Evolutionary conservation across 2,888 invertebrate species (phyloP), one percentile per base, ranked within the genome.

Genomic region (Listrodromus nycthemerus): DNA sequence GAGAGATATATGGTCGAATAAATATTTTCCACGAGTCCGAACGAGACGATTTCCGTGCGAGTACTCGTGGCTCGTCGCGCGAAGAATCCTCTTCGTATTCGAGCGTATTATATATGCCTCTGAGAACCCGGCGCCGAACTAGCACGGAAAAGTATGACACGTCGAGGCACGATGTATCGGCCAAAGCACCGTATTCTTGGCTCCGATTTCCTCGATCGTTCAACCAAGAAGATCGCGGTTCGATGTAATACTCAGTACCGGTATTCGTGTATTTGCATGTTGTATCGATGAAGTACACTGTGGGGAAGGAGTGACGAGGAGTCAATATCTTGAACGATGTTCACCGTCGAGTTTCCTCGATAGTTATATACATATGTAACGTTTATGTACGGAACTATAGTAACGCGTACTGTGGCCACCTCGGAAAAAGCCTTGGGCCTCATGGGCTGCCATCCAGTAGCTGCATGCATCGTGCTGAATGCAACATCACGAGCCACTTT

Each of bases 21-120:
- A 41, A 13, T 41, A 41, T 55, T 24, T 55, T 55, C 3, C 21
- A 21, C 52, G 21, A 52, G 8, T 52, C n/a, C 13, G 41, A 13
- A 13, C 13, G 41, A 41, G 13, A 13, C 70, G 63, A 63, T 78
- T 78, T 78, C 78, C 78, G 70, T 63, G 50, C 78, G 50, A 63
- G 70, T 70, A 52, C 52, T 30, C 61, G 37, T 5, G 24, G 21
- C 24, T 61, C 7, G 48, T 6, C 37, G 24, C 30, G n/a, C 2
- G 70, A 21, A 10, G 13, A 74, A 63, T 48, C 55, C 3, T 48
- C 48, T 50, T 63, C 27, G 63, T 21, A 21, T 16, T 21, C 45
- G 45, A 24, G 37, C 33, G 58, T 21, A 21, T 55, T 21, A 21
- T 19, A 19, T 33, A 21, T 13, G 61, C 74, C 19, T 13, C 19